Percentiles rank a stretch among this genome's conserved stretches.
Evolutionary conservation across 2,888 invertebrate genomes (phyloP).

Genomic region (Pherbina coryleti): DNA sequence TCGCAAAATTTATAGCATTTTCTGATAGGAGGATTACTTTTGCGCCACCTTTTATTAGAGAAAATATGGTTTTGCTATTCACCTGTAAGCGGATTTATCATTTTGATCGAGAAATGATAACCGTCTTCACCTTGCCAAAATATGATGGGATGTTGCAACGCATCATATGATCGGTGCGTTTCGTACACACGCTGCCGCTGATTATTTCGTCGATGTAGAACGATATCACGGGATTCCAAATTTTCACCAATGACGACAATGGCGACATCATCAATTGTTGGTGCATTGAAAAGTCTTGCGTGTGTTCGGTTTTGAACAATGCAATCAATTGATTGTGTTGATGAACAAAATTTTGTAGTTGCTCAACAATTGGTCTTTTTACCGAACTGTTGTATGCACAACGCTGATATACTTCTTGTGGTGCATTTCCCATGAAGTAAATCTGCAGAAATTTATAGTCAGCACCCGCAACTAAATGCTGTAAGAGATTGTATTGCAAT

Average conservation of each 20-base stretch:
- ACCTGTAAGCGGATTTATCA: too few species aligned
- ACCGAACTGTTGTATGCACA: neutral
- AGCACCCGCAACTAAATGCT: neutral
- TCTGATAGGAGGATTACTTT: too few species aligned
- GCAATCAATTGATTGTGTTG: slow-evolving; percentile 32
- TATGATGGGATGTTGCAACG: slow-evolving; percentile 37
- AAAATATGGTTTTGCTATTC: too few species aligned
- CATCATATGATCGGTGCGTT: slow-evolving; percentile 42
- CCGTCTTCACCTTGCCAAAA: slow-evolving; percentile 41
- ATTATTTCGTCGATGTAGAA: slow-evolving; percentile 22
- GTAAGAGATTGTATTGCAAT: too few species aligned
- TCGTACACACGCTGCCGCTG: slow-evolving; percentile 32
- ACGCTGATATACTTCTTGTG: neutral
- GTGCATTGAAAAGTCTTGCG: slow-evolving; percentile 37
- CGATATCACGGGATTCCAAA: slow-evolving; percentile 30
- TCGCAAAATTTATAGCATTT: too few species aligned
- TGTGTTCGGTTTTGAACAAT: slow-evolving; percentile 21
- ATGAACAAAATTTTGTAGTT: slow-evolving; percentile 28
- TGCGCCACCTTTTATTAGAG: too few species aligned
- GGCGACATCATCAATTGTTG: slow-evolving; percentile 29
- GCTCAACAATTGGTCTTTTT: slow-evolving; percentile 8
- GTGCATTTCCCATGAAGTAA: slow-evolving; percentile 33
- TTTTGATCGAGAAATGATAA: too few species aligned
- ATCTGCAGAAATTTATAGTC: slow-evolving; percentile 35
- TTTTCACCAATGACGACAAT: slow-evolving; percentile 35